Percentiles rank a stretch among this genome's conserved stretches.
Evolutionary conservation across 2,113 vertebrate species (phyloP).

Genomic region (Barbus barbus): DNA sequence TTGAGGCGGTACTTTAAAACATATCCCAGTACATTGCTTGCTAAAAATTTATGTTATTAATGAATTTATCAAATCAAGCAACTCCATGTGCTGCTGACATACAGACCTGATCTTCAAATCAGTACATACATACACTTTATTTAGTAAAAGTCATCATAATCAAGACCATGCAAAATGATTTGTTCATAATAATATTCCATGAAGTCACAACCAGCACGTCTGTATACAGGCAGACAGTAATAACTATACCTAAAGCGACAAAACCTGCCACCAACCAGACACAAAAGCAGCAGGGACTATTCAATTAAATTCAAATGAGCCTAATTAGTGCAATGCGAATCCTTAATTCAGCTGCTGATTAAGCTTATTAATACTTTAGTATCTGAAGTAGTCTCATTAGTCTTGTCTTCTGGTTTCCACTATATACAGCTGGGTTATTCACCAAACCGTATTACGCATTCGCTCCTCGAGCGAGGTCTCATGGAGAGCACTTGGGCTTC

Average conservation of each 20-base stretch:
- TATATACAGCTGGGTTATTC: conserved; percentile 31
- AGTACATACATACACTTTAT: background rate
- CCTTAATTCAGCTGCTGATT: conserved; percentile 46
- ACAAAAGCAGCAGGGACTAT: conserved; percentile 17
- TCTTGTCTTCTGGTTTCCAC: conserved; percentile 34
- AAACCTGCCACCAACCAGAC: conserved; percentile 13
- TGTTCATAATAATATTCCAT: background rate
- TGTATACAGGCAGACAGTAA: background rate
- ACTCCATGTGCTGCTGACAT: background rate
- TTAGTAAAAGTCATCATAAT: background rate
- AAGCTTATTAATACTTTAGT: conserved; percentile 51
- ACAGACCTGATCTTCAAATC: background rate
- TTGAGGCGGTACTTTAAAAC: background rate
- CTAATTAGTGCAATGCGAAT: conserved; percentile 45
- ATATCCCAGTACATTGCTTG: background rate
- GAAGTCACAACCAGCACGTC: background rate
- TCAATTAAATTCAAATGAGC: conserved; percentile 43
- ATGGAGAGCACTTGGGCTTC: conserved; percentile 21
- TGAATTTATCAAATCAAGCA: background rate
- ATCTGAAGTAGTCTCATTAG: conserved; percentile 46
- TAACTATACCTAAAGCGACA: background rate
- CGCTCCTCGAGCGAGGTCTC: conserved; percentile 18
- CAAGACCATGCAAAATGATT: background rate
- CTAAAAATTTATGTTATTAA: background rate
- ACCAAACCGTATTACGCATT: conserved; percentile 14